Percentiles rank a stretch among this genome's conserved stretches.
Evolutionary conservation across 2,113 vertebrate species (phyloP).

Genomic region (Ariopsis seemanni): DNA sequence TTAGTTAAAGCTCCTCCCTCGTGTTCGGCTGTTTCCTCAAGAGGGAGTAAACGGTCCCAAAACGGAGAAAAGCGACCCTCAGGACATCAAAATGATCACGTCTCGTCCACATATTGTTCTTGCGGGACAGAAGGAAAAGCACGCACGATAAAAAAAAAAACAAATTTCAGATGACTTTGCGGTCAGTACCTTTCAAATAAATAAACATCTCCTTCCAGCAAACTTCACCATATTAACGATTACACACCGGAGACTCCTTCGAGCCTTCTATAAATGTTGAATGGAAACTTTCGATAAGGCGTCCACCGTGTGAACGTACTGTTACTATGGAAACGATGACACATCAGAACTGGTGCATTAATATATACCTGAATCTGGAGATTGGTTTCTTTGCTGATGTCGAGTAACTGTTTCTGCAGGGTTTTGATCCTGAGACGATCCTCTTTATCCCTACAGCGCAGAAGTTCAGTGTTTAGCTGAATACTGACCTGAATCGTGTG

Average conservation of each 20-base stretch:
- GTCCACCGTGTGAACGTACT: neutral
- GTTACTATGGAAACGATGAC: neutral
- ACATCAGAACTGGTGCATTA: neutral
- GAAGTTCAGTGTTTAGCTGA: neutral
- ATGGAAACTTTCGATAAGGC: no score
- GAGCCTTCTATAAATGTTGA: no score
- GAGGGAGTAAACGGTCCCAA: no score
- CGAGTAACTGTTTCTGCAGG: constrained; percentile 76
- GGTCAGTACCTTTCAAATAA: no score
- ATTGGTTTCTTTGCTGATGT: constrained; percentile 73
- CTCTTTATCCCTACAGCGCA: constrained; percentile 74
- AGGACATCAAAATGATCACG: no score
- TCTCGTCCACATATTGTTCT: no score
- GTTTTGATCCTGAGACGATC: constrained; percentile 69
- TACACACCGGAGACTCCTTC: neutral
- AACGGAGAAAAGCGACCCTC: no score
- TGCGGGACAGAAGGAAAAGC: no score
- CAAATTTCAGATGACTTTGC: no score
- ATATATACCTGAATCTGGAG: constrained; percentile 74
- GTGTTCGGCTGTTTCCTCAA: no score
- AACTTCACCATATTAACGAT: neutral
- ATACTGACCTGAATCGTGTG: neutral
- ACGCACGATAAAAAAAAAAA: no score
- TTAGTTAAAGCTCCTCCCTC: no score
- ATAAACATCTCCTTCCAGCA: neutral